Percentiles rank a stretch among this genome's conserved stretches.
These are phyloP conservation scores for Glossophaga mutica DNA, from an alignment of 2,797 vertebrate genomes.

Conservation along the genomic window DNA sequence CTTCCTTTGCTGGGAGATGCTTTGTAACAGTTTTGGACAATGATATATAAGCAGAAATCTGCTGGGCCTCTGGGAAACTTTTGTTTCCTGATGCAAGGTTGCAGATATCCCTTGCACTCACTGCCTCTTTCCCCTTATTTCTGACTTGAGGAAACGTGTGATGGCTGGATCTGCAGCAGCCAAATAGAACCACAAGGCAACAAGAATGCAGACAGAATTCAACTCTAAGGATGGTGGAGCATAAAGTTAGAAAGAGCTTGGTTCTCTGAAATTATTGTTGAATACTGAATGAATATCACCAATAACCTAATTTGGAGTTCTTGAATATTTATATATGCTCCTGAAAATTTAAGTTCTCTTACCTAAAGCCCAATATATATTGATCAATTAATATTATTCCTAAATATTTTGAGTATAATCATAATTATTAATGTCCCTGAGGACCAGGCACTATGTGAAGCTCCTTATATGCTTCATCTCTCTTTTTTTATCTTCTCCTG, in stretches of 20 bases:
- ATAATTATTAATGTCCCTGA: neutral
- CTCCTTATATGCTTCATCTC: neutral
- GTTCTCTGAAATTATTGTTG: neutral
- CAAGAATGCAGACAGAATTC: neutral
- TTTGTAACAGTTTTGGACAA: neutral
- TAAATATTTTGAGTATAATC: neutral
- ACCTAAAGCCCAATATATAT: neutral
- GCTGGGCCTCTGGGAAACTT: neutral
- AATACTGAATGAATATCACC: neutral
- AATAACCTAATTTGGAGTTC: neutral
- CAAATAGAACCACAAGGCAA: neutral
- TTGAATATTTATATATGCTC: neutral
- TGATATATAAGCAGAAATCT: neutral
- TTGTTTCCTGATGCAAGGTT: neutral
- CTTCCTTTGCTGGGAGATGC: neutral
- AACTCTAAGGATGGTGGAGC: neutral
- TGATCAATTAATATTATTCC: neutral
- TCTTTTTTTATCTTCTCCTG: neutral
- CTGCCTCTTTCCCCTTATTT: neutral
- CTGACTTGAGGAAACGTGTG: neutral
- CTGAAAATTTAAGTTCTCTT: neutral
- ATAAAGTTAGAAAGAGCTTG: neutral
- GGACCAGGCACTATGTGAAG: neutral
- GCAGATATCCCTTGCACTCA: neutral
- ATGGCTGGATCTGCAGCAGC: neutral